Conservation (phyloP, 2,797 vertebrate species). For the Xenentodon cancila region DNA sequence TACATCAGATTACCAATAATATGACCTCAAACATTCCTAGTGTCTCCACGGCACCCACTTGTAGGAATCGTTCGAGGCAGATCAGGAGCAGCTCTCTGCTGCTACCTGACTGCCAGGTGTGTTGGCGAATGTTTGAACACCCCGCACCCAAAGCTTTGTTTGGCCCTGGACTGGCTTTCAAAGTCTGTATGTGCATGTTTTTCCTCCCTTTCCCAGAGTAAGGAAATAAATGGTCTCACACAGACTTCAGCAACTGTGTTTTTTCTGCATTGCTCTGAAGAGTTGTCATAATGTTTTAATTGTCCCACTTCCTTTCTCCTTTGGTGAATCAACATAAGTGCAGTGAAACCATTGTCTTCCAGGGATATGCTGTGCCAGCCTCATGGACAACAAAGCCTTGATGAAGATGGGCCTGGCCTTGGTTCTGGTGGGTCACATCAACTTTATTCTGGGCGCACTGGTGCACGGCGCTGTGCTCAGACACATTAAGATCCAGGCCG, state of each 20-base stretch:
- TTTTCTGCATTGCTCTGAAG: no score
- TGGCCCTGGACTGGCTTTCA: constrained; percentile 1
- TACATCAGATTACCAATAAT: constrained; percentile 25
- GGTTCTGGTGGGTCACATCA: constrained; percentile 90
- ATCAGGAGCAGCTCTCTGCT: not conserved
- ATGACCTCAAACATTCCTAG: constrained; percentile 32
- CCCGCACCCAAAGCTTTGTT: constrained; percentile 51
- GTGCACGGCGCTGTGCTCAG: constrained; percentile 89
- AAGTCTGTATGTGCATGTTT: not conserved
- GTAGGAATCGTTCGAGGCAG: not conserved
- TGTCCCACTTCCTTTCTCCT: no score
- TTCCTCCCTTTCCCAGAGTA: not conserved
- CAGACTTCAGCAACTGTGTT: no score
- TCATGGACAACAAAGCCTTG: constrained; percentile 85
- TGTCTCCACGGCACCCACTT: not conserved
- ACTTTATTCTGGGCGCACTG: constrained; percentile 86
- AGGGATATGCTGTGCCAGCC: constrained; percentile 84
- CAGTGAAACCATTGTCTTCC: not conserved
- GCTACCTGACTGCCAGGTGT: constrained; percentile 17
- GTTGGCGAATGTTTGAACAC: constrained; percentile 36
- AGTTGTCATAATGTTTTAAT: no score
- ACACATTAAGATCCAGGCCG: constrained; percentile 74
- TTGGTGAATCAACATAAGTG: no score
- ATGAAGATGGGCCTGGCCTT: constrained; percentile 94
- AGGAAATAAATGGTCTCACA: no score